A percentile compares a stretch with the other conserved stretches of the same genome.
phyloP scores from a whole-genome alignment of 1,140 invertebrate species.

The Pteromalus puparum region DNA sequence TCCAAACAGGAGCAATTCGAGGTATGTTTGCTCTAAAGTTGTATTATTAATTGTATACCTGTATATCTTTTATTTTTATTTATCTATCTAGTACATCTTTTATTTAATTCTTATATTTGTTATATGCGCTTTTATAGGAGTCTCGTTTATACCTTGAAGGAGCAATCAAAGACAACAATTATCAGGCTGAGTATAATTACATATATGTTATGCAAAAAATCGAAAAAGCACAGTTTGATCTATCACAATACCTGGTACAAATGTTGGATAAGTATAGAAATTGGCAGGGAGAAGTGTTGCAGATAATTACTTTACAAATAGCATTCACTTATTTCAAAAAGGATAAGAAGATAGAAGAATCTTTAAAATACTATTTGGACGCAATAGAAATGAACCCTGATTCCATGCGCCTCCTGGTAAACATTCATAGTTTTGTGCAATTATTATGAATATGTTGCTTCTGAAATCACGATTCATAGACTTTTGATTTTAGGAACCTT shows the following conservation, averaged over 20 bases:
- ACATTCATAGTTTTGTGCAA: not conserved
- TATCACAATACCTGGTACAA: not conserved
- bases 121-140: not conserved
- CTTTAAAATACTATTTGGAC: conserved; percentile 8
- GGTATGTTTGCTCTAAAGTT: not conserved
- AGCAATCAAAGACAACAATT: not conserved
- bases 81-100: too few relatives aligned
- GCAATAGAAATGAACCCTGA: conserved; percentile 19
- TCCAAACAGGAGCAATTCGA: not conserved
- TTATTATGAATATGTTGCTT: too few relatives aligned
- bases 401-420: not conserved
- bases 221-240: not conserved
- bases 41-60: too few relatives aligned
- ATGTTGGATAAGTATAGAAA: not conserved
- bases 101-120: not conserved
- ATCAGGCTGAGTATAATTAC: not conserved
- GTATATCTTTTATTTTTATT: too few relatives aligned
- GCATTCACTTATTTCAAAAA: conserved; percentile 2
- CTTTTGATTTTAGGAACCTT: not conserved
- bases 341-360: not conserved
- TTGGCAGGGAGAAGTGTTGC: not conserved
- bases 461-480: too few relatives aligned
- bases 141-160: not conserved
- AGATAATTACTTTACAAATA: not conserved
- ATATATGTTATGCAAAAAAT: not conserved